phyloP scores from a whole-genome alignment of 37 sponge, comb jelly and placozoan genomes.

The Aplysina aerophoba region DNA sequence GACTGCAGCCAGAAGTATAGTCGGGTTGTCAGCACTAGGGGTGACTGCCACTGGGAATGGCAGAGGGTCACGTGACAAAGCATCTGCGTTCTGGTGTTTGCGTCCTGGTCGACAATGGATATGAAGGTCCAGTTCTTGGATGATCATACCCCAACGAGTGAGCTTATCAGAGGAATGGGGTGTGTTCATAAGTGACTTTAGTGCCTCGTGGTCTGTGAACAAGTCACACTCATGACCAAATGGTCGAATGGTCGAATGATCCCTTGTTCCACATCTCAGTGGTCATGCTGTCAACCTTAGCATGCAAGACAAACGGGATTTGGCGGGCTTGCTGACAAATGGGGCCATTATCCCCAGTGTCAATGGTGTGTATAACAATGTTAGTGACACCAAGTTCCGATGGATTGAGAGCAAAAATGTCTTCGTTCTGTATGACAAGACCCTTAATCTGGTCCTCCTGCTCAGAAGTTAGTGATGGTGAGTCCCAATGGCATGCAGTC shows the following conservation, averaged over 20 bases:
- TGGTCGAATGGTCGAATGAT: slow-evolving; percentile 52
- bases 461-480: no score
- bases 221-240: slow-evolving; percentile 32
- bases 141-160: slow-evolving; percentile 38
- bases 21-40: no score
- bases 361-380: slow-evolving; percentile 32
- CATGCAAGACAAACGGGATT: slow-evolving; percentile 39
- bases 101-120: slow-evolving; percentile 39
- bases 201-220: slow-evolving; percentile 46
- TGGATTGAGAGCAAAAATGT: slow-evolving; percentile 40
- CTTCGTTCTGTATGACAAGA: no score
- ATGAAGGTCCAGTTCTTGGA: slow-evolving; percentile 29
- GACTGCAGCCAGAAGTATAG: neutral
- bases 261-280: slow-evolving; percentile 50
- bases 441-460: no score
- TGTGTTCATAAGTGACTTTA: slow-evolving; percentile 34
- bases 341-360: slow-evolving; percentile 48
- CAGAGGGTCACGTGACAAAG: slow-evolving; percentile 12
- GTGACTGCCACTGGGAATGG: no score
- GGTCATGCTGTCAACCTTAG: slow-evolving; percentile 30
- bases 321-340: slow-evolving; percentile 48
- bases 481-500: no score
- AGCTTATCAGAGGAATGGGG: slow-evolving; percentile 39
- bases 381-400: slow-evolving; percentile 42
- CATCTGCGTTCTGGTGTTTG: slow-evolving; percentile 33